A percentile compares a stretch with the other conserved stretches of the same genome.
Conservation (phyloP, 2,113 vertebrate species). For the Xerus inauris region DNA sequence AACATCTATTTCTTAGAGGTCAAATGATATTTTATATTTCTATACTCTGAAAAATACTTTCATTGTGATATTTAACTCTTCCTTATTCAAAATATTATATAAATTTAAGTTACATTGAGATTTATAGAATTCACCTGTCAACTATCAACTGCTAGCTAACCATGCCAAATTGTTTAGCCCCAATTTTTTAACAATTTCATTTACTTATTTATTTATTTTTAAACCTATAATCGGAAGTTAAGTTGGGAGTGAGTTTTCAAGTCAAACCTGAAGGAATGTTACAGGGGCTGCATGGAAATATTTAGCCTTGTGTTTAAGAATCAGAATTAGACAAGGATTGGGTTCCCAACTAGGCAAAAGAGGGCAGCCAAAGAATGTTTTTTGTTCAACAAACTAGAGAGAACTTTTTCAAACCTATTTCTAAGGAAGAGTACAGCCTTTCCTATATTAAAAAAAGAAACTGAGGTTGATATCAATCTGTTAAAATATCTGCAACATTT, state of each 20-base stretch:
- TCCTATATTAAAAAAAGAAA: background rate
- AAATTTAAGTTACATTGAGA: background rate
- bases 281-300: background rate
- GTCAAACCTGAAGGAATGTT: background rate
- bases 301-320: background rate
- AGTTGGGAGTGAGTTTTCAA: background rate
- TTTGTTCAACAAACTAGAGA: background rate
- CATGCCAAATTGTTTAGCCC: background rate
- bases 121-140: background rate
- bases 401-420: background rate
- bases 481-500: background rate
- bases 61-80: background rate
- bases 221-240: background rate
- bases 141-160: background rate
- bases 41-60: background rate
- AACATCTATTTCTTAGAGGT: background rate
- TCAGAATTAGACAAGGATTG: background rate
- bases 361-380: background rate
- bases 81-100: background rate
- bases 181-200: background rate
- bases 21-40: background rate
- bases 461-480: background rate
- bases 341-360: background rate
- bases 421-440: background rate
- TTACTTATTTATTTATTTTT: background rate